Evolutionary conservation across 2,797 vertebrate genomes (phyloP), one percentile per base, ranked within the genome.

Genomic region (Acanthurus lineatus): DNA sequence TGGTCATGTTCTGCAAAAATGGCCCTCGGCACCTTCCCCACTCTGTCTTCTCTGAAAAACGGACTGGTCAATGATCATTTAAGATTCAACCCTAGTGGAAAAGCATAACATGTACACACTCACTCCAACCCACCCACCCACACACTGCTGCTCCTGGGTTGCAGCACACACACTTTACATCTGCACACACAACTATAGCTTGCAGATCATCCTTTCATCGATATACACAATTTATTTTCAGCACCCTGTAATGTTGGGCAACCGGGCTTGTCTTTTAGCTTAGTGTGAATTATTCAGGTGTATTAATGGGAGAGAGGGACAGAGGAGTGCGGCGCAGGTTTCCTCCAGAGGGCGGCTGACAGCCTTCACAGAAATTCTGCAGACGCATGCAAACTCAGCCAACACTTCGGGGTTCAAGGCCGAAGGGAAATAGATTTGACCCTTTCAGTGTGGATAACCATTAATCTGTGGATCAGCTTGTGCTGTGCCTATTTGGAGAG

Each of bases 221-320:
- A 73, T 76, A 57, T 62, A 38, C 56, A 63, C 58, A 57, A 65
- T 28, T 77, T 32, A 32, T 65, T 59, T 51, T 60, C 48, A 76
- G 71, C 71, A 78, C 76, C 53, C 5, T 17, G 63, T 45, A 85
- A 73, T 60, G 44, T 81, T 72, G 6, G n/a, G 49, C 20, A 5
- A 66, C 40, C 1, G 0, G 1, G 60, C 73, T 76, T 83, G 70
- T 78, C 87, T 88, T 86, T 78, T 1, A 84, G 83, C 80, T 82
- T 90, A 87, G 68, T 73, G 58, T 48, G 69, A 85, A 77, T 82
- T 88, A 87, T 91, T 86, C 69, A 19, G 53, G 15, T 56, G 51
- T 84, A 68, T 83, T 78, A 67, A 67, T 57, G 71, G 66, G 35
- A 49, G 57, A 66, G 58, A 2, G 9, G 42, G 25, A 14, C 5